Base-by-base conservation (phyloP, 2,797 vertebrate species). In the Clamator glandarius region DNA sequence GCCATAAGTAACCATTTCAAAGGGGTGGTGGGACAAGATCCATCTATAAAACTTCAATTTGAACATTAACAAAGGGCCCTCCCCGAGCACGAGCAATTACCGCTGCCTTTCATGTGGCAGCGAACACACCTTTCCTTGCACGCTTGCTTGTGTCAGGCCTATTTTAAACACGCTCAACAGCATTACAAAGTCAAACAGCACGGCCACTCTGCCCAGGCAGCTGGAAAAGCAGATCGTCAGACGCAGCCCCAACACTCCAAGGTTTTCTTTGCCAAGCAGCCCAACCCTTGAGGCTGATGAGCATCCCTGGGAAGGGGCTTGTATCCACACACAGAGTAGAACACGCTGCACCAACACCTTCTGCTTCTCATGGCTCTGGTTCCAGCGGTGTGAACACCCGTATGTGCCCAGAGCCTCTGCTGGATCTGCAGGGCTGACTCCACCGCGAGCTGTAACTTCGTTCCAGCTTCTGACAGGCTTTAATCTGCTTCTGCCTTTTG, bases 401-500 rank as follows among this genome's bases (percentile, higher is more conserved):
- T 0, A 18, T 0, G 0, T 8, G 50, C 19, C 50, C 20, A 5
- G 42, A 87, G 66, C 67, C 58, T 12, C 90, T 21, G 4, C 36
- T 6, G 12, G 73, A 55, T 16, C 12, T 5, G 36, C 69, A 44
- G 52, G 20, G 1, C 46, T 28, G 59, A 69, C 82, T 33, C 46
- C 12, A 10, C 50, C 12, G 7, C 4, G 5, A 77, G 59, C 74
- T 11, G n/a, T 15, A 78, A 69, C 67, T 44, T 77, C 3, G 4
- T 21, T 57, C 29, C 42, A 23, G 62, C 81, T 88, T 28, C 83
- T 12, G 29, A 80, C 46, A 33, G 64, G 90, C 81, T 82, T 55
- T 97, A 95, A 97, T 94, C 96, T 84, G 92, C 92, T 96, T 85
- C 89, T 74, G 90, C 78, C 69, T 93, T 84, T 82, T 11, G 50